Evolutionary conservation across 2,797 vertebrate species (phyloP).

Genomic region (Thunnus albacares): DNA sequence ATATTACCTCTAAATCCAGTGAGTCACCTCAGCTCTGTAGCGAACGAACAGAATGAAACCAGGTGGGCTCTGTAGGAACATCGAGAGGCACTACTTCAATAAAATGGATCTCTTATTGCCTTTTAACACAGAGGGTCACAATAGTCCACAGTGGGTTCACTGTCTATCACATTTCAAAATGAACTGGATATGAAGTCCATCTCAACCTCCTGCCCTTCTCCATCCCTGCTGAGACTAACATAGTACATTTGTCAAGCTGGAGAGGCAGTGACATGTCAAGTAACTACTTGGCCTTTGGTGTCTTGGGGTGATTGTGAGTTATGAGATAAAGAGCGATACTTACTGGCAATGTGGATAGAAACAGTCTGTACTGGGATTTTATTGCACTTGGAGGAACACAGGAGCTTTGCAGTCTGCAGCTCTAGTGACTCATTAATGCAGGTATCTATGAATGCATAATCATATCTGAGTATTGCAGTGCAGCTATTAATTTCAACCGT

Average conservation of each 20-base stretch:
- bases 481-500: slow-evolving; percentile 35
- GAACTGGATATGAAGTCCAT: slow-evolving; percentile 76
- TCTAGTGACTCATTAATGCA: slow-evolving; percentile 31
- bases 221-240: slow-evolving; percentile 63
- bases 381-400: slow-evolving; percentile 32
- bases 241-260: slow-evolving; percentile 72
- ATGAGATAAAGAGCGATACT: slow-evolving; percentile 75
- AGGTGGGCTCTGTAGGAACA: slow-evolving; percentile 50
- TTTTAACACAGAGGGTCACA: slow-evolving; percentile 71
- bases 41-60: slow-evolving; percentile 32
- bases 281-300: slow-evolving; percentile 74
- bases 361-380: slow-evolving; percentile 36
- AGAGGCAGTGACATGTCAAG: slow-evolving; percentile 71
- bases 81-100: slow-evolving; percentile 65
- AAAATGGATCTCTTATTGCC: slow-evolving; percentile 72
- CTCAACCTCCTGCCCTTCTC: slow-evolving; percentile 61
- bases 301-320: slow-evolving; percentile 76
- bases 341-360: slow-evolving; percentile 49
- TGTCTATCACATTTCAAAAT: slow-evolving; percentile 79
- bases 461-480: slow-evolving; percentile 26
- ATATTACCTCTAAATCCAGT: slow-evolving; percentile 51
- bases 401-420: slow-evolving; percentile 28
- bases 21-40: slow-evolving; percentile 40
- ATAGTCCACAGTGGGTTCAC: slow-evolving; percentile 59
- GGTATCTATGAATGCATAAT: slow-evolving; percentile 40